These are phyloP conservation scores for Aporrectodea caliginosa DNA, from an alignment of 1,140 invertebrate genomes.

Conservation along the genomic window DNA sequence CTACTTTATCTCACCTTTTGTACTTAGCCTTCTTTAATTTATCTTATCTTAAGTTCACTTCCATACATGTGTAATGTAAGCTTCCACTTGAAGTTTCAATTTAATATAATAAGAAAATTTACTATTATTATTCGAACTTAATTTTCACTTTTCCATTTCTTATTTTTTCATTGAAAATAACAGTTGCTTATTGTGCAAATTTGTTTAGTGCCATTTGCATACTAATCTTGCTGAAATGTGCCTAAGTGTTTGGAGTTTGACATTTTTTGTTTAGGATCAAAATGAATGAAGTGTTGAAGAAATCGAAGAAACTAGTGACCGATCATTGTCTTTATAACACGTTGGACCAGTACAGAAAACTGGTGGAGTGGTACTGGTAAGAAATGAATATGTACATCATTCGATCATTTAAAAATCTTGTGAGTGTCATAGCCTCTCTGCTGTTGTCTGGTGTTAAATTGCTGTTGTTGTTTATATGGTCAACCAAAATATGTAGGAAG, in stretches of 20 bases:
- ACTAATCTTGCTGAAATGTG: not conserved
- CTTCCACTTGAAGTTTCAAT: too few relatives aligned
- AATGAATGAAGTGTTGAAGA: not conserved
- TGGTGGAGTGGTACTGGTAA: not conserved
- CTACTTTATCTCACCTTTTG: too few relatives aligned
- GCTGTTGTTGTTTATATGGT: too few relatives aligned
- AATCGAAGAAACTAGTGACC: not conserved
- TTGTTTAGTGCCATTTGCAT: not conserved
- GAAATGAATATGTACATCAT: not conserved
- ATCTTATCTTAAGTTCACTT: too few relatives aligned
- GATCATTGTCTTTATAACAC: not conserved
- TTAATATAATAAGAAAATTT: not conserved
- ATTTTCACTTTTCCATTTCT: not conserved
- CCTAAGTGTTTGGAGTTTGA: not conserved
- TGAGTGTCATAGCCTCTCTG: too few relatives aligned
- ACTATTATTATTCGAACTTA: not conserved
- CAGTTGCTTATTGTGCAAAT: not conserved
- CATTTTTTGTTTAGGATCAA: not conserved
- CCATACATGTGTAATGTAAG: too few relatives aligned
- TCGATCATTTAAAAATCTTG: too few relatives aligned
- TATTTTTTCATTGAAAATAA: not conserved
- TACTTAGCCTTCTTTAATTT: too few relatives aligned
- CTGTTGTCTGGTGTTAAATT: too few relatives aligned
- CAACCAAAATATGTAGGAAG: too few relatives aligned
- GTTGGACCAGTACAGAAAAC: not conserved